Base-by-base conservation (phyloP, 2,888 invertebrate genomes). In the Hydraecia micacea region DNA sequence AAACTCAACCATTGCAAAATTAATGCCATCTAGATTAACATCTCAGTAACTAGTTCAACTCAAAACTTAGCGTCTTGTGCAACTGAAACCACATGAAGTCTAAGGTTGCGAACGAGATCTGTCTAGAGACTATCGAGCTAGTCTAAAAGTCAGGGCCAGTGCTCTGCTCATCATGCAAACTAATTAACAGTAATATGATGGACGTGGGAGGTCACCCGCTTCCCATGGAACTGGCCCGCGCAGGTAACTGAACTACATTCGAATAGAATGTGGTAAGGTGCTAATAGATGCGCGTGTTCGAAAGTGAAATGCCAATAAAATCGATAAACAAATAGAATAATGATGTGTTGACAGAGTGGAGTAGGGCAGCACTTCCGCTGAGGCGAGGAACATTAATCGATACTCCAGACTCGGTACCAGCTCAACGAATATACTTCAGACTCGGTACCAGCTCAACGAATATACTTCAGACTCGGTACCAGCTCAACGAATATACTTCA, bases 241-340 rank as follows among this genome's bases (percentile, higher is more conserved):
- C 78, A 76, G 81, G 80, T 83, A 77, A 85, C 86, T 86, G 88
- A 80, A 78, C 86, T 83, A 86, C 49, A 82, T 86, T 72, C 11
- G 66, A 46, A 58, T 18, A 46, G 77, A 77, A 73, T 80, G 68
- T 80, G 63, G 75, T 66, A 74, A 84, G 76, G 36, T 65, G 70
- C 58, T 75, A 76, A 66, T 79, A 71, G 66, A 73, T 55, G 67
- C 62, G 74, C 28, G 36, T 36, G 67, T 18, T 72, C 21, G 83
- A 83, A 86, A 86, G 86, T 86, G 83, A 86, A 82, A 62, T 60
- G 68, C 36, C 71, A 68, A 68, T 78, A 49, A 77, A 55, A 55
- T 21, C 46, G 73, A 66, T 82, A 70, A 82, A 60, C 73, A 70
- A 82, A 70, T 62, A 84, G 46, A 70, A 52, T 80, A 84, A 84